These are phyloP conservation scores for Cydia pomonella DNA, from an alignment of 1,140 invertebrate species.

Conservation along the genomic window DNA sequence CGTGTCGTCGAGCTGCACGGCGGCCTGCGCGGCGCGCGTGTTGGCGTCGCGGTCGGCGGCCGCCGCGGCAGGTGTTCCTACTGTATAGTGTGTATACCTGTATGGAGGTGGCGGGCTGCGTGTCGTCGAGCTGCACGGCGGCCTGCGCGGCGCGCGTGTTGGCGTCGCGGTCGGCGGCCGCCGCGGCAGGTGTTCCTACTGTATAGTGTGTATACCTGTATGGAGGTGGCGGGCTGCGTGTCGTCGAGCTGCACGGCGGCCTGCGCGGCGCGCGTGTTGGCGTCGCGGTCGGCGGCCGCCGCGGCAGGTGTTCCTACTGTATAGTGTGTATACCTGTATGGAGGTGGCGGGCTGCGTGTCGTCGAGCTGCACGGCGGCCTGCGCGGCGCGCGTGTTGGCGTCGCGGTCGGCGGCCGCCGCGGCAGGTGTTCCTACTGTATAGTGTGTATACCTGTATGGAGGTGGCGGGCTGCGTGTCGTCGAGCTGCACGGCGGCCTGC, in stretches of 20 bases:
- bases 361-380: conserved; percentile 78
- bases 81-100: conserved; percentile 78
- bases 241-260: conserved; percentile 79
- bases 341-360: conserved; percentile 88
- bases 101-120: conserved; percentile 88
- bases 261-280: conserved; percentile 75
- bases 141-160: conserved; percentile 75
- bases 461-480: conserved; percentile 88
- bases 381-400: conserved; percentile 74
- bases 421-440: conserved; percentile 77
- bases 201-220: conserved; percentile 80
- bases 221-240: conserved; percentile 87
- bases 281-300: conserved; percentile 64
- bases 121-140: conserved; percentile 79
- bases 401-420: conserved; percentile 66
- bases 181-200: conserved; percentile 74
- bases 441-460: conserved; percentile 82
- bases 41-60: conserved; percentile 69
- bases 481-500: conserved; percentile 66
- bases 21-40: conserved; percentile 69
- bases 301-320: conserved; percentile 77
- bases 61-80: conserved; percentile 75
- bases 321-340: conserved; percentile 76
- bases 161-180: conserved; percentile 64
- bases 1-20: conserved; percentile 79